Conservation (phyloP, 2,888 invertebrate species). For the Phengaris alcon region DNA sequence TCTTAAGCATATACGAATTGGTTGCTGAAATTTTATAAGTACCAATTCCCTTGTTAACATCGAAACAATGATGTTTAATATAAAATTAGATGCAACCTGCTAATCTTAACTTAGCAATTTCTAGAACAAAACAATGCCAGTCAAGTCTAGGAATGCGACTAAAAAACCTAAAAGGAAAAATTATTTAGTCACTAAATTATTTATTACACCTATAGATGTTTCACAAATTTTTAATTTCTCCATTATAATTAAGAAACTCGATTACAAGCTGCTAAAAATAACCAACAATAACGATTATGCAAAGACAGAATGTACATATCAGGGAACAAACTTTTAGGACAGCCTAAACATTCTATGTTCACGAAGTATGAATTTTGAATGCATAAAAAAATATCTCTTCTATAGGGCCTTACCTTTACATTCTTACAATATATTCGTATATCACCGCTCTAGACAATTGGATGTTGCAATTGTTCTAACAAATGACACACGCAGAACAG, state of each 20-base stretch:
- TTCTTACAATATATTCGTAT: slow-evolving; percentile 73
- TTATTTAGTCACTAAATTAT: slow-evolving; percentile 64
- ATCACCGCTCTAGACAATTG: slow-evolving; percentile 76
- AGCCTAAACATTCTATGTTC: slow-evolving; percentile 55
- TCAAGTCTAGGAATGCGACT: slow-evolving; percentile 28
- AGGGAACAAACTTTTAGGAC: slow-evolving; percentile 44
- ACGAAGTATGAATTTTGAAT: slow-evolving; percentile 71
- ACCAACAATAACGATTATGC: slow-evolving; percentile 74
- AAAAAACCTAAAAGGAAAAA: slow-evolving; percentile 52
- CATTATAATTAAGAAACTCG: slow-evolving; percentile 61
- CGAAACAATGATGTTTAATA: slow-evolving; percentile 22
- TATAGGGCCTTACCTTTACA: slow-evolving; percentile 76
- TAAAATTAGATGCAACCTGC: slow-evolving; percentile 11
- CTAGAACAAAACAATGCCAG: slow-evolving; percentile 2
- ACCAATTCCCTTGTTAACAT: slow-evolving; percentile 28
- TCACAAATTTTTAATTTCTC: slow-evolving; percentile 42
- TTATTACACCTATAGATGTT: slow-evolving; percentile 66
- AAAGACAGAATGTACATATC: slow-evolving; percentile 61
- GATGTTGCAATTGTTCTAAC: slow-evolving; percentile 63
- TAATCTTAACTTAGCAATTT: slow-evolving; percentile 22
- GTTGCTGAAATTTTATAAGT: slow-evolving; percentile 23
- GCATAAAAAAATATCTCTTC: slow-evolving; percentile 78
- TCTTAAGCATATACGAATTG: slow-evolving; percentile 27
- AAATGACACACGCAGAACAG: slow-evolving; percentile 47
- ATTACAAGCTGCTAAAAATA: slow-evolving; percentile 74